phyloP scores from a whole-genome alignment of 1,140 invertebrate species.

The Zaprionus vittiger region DNA sequence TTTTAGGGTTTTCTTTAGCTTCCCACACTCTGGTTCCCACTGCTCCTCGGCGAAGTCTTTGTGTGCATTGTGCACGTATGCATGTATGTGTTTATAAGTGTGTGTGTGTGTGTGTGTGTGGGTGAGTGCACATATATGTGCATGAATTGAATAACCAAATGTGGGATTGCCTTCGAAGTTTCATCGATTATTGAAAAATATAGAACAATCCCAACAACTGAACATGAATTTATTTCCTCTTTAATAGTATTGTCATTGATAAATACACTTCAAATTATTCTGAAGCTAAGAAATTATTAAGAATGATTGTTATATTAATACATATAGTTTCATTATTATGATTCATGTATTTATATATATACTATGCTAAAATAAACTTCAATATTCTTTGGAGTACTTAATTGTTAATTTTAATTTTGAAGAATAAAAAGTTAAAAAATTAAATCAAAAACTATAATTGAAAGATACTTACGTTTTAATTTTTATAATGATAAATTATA shows the following conservation, averaged over 20 bases:
- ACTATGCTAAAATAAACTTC: too few species aligned
- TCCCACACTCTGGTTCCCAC: conserved; percentile 61
- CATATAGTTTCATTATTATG: too few species aligned
- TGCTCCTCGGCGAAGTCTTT: conserved; percentile 54
- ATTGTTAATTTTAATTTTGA: not conserved
- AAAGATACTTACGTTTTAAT: too few species aligned
- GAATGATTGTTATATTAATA: too few species aligned
- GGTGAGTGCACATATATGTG: not conserved
- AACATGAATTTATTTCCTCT: not conserved
- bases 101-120: conserved; percentile 3
- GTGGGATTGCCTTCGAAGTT: not conserved
- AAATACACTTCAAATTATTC: too few species aligned
- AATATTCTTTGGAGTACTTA: too few species aligned
- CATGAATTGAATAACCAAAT: conserved; percentile 43
- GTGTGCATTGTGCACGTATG: conserved; percentile 1
- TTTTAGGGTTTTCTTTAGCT: conserved; percentile 59
- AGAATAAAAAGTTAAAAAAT: not conserved
- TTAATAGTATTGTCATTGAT: not conserved
- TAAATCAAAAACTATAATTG: not conserved
- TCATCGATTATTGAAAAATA: conserved; percentile 2
- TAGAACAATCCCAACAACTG: not conserved
- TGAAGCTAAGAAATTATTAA: too few species aligned
- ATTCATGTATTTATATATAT: too few species aligned
- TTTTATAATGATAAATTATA: not conserved
- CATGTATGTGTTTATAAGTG: not conserved